phyloP scores from a whole-genome alignment of 2,113 vertebrate species.

The Dicaeum eximium region DNA sequence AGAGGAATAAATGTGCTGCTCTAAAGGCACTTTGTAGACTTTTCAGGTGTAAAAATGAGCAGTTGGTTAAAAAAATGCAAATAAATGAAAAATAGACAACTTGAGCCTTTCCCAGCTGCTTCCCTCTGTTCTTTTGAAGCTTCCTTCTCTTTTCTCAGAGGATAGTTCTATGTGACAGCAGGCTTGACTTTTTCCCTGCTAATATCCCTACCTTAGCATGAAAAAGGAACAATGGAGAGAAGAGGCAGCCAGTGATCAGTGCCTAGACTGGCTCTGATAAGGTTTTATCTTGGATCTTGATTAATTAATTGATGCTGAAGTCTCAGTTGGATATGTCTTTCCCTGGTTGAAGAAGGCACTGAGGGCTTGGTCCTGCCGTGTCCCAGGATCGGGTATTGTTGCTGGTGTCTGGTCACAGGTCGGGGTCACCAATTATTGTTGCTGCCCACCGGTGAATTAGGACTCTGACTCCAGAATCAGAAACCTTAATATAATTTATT shows the following conservation, averaged over 20 bases:
- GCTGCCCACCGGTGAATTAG: too few species aligned
- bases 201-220: not conserved
- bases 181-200: not conserved
- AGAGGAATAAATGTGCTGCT: not conserved
- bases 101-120: not conserved
- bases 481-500: too few species aligned
- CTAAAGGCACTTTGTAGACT: not conserved
- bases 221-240: not conserved
- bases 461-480: too few species aligned
- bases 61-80: not conserved
- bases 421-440: too few species aligned
- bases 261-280: not conserved
- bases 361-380: not conserved
- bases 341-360: fast-evolving
- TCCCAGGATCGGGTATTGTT: too few species aligned
- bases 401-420: too few species aligned
- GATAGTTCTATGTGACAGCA: not conserved
- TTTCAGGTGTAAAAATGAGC: not conserved
- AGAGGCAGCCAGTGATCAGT: not conserved
- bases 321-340: not conserved
- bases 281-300: not conserved
- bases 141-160: not conserved
- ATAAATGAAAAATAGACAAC: not conserved
- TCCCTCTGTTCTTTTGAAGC: not conserved
- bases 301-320: not conserved